Evolutionary conservation across 2,888 invertebrate genomes (phyloP).

Genomic region (Druceiella hillmani): DNA sequence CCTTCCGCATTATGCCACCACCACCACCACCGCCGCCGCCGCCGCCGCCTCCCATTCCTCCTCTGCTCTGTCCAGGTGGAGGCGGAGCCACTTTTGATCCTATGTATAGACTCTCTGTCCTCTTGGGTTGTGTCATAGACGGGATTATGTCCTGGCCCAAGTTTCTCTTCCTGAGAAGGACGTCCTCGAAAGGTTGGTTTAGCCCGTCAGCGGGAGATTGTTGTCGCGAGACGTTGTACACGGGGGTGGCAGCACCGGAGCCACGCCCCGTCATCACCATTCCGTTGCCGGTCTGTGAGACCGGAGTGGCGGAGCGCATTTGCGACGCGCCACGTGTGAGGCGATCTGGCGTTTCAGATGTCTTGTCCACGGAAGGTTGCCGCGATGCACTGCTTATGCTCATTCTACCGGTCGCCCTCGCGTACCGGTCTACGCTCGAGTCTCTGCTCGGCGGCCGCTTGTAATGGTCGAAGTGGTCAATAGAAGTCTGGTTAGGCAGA

Average conservation of each 20-base stretch:
- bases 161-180: conserved; percentile 70
- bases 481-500: conserved; percentile 61
- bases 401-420: conserved; percentile 60
- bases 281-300: conserved; percentile 56
- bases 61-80: conserved; percentile 37
- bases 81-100: conserved; percentile 43
- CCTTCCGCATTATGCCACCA: conserved; percentile 28
- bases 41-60: conserved; percentile 40
- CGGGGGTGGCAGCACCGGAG: conserved; percentile 49
- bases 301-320: conserved; percentile 40
- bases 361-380: conserved; percentile 73
- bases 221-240: conserved; percentile 44
- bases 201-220: conserved; percentile 38
- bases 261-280: conserved; percentile 57
- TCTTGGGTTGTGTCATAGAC: conserved; percentile 81
- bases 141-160: conserved; percentile 87
- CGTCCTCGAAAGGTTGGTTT: conserved; percentile 74
- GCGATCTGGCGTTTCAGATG: conserved; percentile 37
- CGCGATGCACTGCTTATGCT: conserved; percentile 55
- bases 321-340: conserved; percentile 48
- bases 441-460: conserved; percentile 86
- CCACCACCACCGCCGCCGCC: conserved; percentile 28
- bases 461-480: conserved; percentile 93
- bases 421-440: conserved; percentile 78
- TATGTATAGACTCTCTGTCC: conserved; percentile 85